phyloP scores from a whole-genome alignment of 2,113 vertebrate genomes.

The Enhydra lutris region DNA sequence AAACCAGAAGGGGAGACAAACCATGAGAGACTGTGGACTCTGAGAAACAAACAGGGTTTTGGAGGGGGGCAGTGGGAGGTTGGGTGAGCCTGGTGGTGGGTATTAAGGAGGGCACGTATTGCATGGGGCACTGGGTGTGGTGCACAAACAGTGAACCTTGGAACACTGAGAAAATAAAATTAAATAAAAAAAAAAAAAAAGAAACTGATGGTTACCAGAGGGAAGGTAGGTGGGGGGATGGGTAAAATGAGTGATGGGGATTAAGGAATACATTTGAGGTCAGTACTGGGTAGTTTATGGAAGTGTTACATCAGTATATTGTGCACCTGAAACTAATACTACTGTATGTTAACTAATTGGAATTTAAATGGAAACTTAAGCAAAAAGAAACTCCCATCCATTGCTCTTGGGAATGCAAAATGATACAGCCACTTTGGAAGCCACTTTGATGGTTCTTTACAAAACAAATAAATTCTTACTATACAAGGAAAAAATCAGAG shows the following conservation, averaged over 20 bases:
- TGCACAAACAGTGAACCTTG: too few relatives aligned
- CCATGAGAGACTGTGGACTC: too few relatives aligned
- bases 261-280: neutral
- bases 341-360: neutral
- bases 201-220: neutral
- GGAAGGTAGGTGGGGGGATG: neutral
- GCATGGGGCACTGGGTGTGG: too few relatives aligned
- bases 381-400: neutral
- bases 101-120: too few relatives aligned
- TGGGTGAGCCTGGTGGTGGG: too few relatives aligned
- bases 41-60: too few relatives aligned
- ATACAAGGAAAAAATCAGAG: neutral
- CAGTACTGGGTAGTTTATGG: neutral
- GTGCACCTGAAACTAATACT: neutral
- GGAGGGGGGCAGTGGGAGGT: too few relatives aligned
- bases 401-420: neutral
- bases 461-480: neutral
- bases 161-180: too few relatives aligned
- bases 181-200: too few relatives aligned
- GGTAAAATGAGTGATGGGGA: neutral
- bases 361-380: neutral
- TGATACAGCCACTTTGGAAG: neutral
- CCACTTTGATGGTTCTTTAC: neutral
- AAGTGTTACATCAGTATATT: neutral
- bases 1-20: too few relatives aligned